Conservation (phyloP, 64 coral and sea anemone species). For the Hydrozoanthus tunicans region DNA sequence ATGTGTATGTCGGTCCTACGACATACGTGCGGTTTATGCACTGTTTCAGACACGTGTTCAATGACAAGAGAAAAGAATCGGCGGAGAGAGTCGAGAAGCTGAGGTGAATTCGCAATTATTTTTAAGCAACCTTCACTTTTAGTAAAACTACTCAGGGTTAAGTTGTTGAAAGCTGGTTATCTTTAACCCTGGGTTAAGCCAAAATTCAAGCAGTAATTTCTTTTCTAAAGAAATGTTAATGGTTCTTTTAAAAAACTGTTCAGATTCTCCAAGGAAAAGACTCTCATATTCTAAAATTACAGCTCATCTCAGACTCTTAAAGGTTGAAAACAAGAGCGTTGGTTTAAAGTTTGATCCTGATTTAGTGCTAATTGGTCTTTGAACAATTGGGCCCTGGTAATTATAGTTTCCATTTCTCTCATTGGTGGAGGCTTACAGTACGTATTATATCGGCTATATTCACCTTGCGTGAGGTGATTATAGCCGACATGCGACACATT, state of each 20-base stretch:
- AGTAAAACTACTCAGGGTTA: background rate
- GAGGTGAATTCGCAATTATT: constrained; percentile 50
- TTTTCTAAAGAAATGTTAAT: too few relatives aligned
- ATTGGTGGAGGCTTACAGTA: too few relatives aligned
- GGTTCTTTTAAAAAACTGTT: too few relatives aligned
- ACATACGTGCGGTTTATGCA: constrained; percentile 92
- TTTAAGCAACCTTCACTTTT: background rate
- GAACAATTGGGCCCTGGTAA: too few relatives aligned
- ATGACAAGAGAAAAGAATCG: constrained; percentile 73
- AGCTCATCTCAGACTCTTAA: background rate
- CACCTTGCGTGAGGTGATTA: too few relatives aligned
- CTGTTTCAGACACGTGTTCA: constrained; percentile 93
- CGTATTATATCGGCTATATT: too few relatives aligned
- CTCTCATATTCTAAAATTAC: background rate
- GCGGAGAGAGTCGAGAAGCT: constrained; percentile 72
- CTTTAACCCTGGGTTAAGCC: too few relatives aligned
- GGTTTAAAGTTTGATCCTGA: background rate
- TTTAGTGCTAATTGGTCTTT: too few relatives aligned
- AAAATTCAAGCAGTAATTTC: too few relatives aligned
- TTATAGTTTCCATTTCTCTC: too few relatives aligned
- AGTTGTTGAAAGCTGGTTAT: background rate
- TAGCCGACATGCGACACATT: too few relatives aligned
- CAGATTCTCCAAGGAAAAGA: too few relatives aligned
- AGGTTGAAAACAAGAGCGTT: background rate
- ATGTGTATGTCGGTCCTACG: constrained; percentile 88